phyloP scores from a whole-genome alignment of 2,113 vertebrate genomes.

The Nothoprocta pentlandii region DNA sequence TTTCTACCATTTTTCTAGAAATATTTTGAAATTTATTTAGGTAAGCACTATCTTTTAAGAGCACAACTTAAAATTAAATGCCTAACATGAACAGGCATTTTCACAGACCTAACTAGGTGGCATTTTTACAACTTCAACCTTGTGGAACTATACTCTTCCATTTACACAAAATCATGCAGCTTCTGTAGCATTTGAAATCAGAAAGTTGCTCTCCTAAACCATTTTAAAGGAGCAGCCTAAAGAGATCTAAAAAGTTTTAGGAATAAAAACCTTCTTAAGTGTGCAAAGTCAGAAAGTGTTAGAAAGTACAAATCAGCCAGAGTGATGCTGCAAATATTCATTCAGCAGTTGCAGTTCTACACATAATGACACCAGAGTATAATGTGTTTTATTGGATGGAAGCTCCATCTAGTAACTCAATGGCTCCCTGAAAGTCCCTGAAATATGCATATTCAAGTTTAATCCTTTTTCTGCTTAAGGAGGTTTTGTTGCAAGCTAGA shows the following conservation, averaged over 20 bases:
- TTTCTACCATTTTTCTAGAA: not conserved
- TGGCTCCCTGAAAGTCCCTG: not conserved
- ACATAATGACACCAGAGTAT: not conserved
- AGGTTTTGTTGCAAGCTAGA: not conserved
- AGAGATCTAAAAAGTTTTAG: not conserved
- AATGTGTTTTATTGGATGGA: not conserved
- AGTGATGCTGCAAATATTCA: not conserved
- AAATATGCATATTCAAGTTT: not conserved
- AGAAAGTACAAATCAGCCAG: not conserved
- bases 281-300: not conserved
- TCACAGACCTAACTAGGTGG: not conserved
- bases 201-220: not conserved
- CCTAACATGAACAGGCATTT: not conserved
- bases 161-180: fast-evolving
- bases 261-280: not conserved
- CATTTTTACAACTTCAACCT: not conserved
- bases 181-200: not conserved
- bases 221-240: not conserved
- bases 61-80: not conserved
- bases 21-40: not conserved
- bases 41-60: not conserved
- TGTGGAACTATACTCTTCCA: not conserved
- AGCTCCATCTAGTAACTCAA: not conserved
- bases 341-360: not conserved
- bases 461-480: not conserved